These are phyloP conservation scores for Pachliopta kotzebuea DNA, from an alignment of 2,888 invertebrate genomes.

Conservation along the genomic window DNA sequence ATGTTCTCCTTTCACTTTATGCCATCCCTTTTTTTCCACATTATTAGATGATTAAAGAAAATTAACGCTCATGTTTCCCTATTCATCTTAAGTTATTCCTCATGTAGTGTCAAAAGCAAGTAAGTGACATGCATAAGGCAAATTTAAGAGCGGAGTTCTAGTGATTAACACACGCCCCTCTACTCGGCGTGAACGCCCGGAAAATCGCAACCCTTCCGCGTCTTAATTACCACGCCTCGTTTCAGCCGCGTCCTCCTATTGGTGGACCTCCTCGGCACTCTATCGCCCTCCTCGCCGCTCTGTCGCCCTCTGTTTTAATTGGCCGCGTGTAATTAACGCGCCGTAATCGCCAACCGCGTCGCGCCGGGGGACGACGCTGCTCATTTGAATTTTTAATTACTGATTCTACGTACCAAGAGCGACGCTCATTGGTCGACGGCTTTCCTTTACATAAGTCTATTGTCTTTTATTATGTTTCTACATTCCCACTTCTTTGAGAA, in stretches of 20 bases:
- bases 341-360: conserved; percentile 70
- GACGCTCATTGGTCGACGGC: conserved; percentile 60
- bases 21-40: too few species aligned
- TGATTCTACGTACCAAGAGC: conserved; percentile 40
- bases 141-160: too few species aligned
- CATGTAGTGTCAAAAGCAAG: too few species aligned
- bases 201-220: conserved; percentile 76
- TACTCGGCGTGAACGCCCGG: conserved; percentile 54
- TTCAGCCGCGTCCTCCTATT: conserved; percentile 66
- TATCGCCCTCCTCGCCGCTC: conserved; percentile 59
- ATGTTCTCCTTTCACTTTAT: too few species aligned
- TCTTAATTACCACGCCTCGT: conserved; percentile 79
- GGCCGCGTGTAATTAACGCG: conserved; percentile 75
- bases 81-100: too few species aligned
- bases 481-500: conserved; percentile 20
- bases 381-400: conserved; percentile 80
- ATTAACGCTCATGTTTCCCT: too few species aligned
- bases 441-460: conserved; percentile 61
- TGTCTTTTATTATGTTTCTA: conserved; percentile 46
- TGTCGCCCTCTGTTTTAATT: conserved; percentile 72
- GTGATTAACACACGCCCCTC: conserved; percentile 70
- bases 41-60: too few species aligned
- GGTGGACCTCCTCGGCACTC: conserved; percentile 52
- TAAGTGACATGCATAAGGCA: too few species aligned
- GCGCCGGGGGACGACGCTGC: conserved; percentile 63